Percentiles rank a stretch among this genome's conserved stretches.
These are phyloP conservation scores for Sinocyclocheilus grahami DNA, from an alignment of 2,113 vertebrate genomes.

Conservation along the genomic window DNA sequence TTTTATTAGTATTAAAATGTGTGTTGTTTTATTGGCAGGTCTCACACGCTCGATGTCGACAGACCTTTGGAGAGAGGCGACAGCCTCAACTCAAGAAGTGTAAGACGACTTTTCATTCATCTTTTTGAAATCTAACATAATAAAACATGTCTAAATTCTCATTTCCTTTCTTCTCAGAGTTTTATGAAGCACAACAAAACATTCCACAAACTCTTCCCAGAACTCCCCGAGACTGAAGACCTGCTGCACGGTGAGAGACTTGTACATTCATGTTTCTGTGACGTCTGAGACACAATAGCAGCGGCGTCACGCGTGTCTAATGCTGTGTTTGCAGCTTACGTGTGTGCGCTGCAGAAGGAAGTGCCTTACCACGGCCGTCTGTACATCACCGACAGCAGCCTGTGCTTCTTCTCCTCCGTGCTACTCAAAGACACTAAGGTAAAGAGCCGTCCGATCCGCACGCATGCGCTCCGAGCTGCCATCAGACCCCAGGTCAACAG, in stretches of 20 bases:
- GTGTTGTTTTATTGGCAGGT: constrained; percentile 59
- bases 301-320: background rate
- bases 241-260: constrained; percentile 77
- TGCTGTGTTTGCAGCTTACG: constrained; percentile 68
- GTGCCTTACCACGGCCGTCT: constrained; percentile 84
- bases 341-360: constrained; percentile 86
- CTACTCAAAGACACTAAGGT: constrained; percentile 85
- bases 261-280: background rate
- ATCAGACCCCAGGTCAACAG: background rate
- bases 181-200: constrained; percentile 77
- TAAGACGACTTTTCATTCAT: constrained; percentile 51
- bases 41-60: constrained; percentile 70
- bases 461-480: too few relatives aligned
- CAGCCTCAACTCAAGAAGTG: constrained; percentile 59
- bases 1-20: too few relatives aligned
- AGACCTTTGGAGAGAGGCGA: constrained; percentile 65
- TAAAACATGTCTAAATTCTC: background rate
- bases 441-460: background rate
- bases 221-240: constrained; percentile 72
- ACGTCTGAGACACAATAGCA: too few relatives aligned
- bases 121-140: background rate
- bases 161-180: constrained; percentile 62
- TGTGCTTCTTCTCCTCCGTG: constrained; percentile 85
- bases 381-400: constrained; percentile 76
- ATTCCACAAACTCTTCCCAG: constrained; percentile 83